Evolutionary conservation across 2,888 invertebrate genomes (phyloP).

Genomic region (Thymelicus sylvestris): DNA sequence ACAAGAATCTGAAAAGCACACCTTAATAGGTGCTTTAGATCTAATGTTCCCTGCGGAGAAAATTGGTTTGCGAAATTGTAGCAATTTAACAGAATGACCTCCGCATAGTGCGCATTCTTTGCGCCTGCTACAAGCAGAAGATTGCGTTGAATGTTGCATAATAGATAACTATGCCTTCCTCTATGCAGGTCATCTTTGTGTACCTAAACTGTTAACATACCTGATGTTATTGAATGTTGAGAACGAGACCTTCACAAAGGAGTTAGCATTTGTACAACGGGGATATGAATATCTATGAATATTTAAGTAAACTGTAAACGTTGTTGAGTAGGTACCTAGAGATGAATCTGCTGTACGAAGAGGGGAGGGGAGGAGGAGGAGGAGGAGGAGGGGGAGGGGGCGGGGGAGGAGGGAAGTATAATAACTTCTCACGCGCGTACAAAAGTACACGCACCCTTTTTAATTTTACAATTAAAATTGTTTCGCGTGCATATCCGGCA

Average conservation of each 20-base stretch:
- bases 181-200: conserved; percentile 19
- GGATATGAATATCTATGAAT: no score
- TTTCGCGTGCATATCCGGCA: no score
- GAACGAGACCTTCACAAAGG: background rate
- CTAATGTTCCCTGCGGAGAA: conserved; percentile 29
- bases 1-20: background rate
- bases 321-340: no score
- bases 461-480: no score
- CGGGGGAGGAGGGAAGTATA: no score
- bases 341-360: no score
- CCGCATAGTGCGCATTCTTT: conserved; percentile 39
- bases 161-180: conserved; percentile 26
- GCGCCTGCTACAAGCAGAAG: conserved; percentile 36
- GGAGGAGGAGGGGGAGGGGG: no score
- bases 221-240: conserved; percentile 5
- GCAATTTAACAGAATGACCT: conserved; percentile 41
- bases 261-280: background rate
- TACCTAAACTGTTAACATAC: conserved; percentile 10
- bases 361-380: no score
- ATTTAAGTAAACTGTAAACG: no score
- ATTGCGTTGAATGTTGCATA: conserved; percentile 29
- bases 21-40: conserved; percentile 5
- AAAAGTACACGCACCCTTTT: no score
- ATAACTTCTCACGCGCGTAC: no score
- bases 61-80: conserved; percentile 49